Percentiles rank a stretch among this genome's conserved stretches.
Conservation (phyloP, 2,797 vertebrate genomes). For the Odontamblyopus rebecca region DNA sequence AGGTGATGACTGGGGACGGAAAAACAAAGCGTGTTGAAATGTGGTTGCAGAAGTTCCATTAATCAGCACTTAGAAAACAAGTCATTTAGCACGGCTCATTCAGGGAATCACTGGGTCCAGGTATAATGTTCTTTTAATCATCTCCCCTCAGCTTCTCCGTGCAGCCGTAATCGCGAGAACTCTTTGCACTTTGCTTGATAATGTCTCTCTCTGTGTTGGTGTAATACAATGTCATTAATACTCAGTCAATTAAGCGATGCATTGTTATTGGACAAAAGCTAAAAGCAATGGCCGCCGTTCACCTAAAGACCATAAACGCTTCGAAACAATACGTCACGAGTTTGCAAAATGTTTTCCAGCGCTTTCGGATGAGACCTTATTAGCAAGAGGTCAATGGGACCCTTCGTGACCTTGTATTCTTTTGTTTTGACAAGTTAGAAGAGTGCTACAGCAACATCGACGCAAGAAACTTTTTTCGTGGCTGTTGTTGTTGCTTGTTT, state of each 20-base stretch:
- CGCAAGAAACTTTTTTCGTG: constrained; percentile 62
- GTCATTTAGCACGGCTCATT: constrained; percentile 98
- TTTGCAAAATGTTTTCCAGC: constrained; percentile 31
- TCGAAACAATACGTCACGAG: constrained; percentile 23
- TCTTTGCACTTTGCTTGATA: constrained; percentile 58
- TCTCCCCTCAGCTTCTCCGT: constrained; percentile 84
- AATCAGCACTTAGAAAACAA: constrained; percentile 97
- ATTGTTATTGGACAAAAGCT: constrained; percentile 19
- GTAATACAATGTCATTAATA: constrained; percentile 69
- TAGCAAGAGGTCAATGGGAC: constrained; percentile 48
- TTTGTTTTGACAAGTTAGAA: constrained; percentile 30
- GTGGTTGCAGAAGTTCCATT: constrained; percentile 93
- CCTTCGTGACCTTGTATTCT: constrained; percentile 44
- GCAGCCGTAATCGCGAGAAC: constrained; percentile 58
- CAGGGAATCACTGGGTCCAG: constrained; percentile 92
- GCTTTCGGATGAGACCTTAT: constrained; percentile 37
- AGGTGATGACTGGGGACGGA: constrained; percentile 98
- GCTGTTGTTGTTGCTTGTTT: constrained; percentile 50
- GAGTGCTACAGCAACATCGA: constrained; percentile 56
- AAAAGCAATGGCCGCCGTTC: constrained; percentile 19
- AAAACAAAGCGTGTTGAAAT: constrained; percentile 99
- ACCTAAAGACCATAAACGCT: constrained; percentile 32
- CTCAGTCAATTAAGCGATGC: constrained; percentile 37
- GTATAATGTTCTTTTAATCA: constrained; percentile 99
- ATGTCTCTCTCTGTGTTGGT: constrained; percentile 60